These are phyloP conservation scores for Lucifuga dentata DNA, from an alignment of 2,113 vertebrate species.

Conservation along the genomic window DNA sequence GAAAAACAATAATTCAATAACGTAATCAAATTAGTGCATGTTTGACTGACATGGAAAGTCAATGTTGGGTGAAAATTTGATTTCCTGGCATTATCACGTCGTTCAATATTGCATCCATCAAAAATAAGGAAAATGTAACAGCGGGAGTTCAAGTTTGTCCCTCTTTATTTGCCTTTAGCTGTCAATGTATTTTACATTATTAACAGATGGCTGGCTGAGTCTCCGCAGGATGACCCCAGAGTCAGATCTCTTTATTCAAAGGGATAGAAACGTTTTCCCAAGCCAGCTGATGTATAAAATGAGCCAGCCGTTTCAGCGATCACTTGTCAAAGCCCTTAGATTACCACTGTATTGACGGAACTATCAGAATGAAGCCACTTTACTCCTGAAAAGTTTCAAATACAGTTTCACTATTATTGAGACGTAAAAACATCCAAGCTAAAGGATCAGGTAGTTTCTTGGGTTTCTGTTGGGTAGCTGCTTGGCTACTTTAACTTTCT, in stretches of 20 bases:
- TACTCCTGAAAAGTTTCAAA: no score
- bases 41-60: constrained; percentile 22
- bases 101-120: constrained; percentile 9
- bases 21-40: constrained; percentile 34
- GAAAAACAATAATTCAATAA: constrained; percentile 37
- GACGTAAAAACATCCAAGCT: no score
- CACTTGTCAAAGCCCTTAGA: constrained; percentile 26
- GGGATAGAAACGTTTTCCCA: constrained; percentile 28
- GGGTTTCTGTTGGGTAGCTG: neutral
- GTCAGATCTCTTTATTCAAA: constrained; percentile 43
- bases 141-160: constrained; percentile 8
- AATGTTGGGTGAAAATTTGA: constrained; percentile 33
- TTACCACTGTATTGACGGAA: constrained; percentile 37
- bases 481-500: neutral
- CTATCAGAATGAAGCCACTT: neutral
- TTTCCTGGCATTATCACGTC: constrained; percentile 8
- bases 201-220: constrained; percentile 41
- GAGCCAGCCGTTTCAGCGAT: constrained; percentile 49
- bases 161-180: constrained; percentile 19
- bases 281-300: constrained; percentile 42
- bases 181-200: constrained; percentile 40
- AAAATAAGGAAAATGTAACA: constrained; percentile 35
- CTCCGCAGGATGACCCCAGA: constrained; percentile 28
- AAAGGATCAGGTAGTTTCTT: no score
- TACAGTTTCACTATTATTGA: no score